Evolutionary conservation across 2,113 vertebrate species (phyloP), one percentile per base, ranked within the genome.

Genomic region (Clinocottus analis): DNA sequence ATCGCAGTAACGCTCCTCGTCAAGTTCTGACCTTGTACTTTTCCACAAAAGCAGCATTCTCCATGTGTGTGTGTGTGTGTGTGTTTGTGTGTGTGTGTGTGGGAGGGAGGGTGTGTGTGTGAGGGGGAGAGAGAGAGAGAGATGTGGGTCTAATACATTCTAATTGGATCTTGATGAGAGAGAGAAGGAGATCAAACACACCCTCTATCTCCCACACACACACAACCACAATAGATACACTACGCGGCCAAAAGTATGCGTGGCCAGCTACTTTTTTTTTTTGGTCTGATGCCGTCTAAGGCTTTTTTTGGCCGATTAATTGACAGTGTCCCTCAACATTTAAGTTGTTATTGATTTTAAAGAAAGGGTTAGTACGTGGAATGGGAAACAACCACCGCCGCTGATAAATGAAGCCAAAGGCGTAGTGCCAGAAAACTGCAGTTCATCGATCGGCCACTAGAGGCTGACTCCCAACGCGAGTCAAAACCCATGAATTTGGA

Each of bases 111-210:
- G 1, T 43, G 47, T 39, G 45, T 43, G 74, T 25, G 49, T 31
- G 17, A 47, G 71, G 2, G 12, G 2, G 43, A 2, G 43, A 47
- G 35, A 23, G 47, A 27, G 21, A 37, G 35, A 25, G 47, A 35
- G 7, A 49, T 59, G 47, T 59, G 60, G 27, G 37, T 58, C 45
- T 66, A 17, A 67, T 64, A 55, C 45, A 51, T 27, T 78, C 11
- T 79, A 82, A 79, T 79, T 79, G 16, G 49, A 43, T 69, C 67
- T 76, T 79, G 71, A 74, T 79, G 77, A 78, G 70, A 69, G 47
- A 49, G 77, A 78, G 70, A 69, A 19, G 21, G 41, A 43, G 66
- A 84, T 80, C 67, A 79, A 82, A 73, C 68, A 69, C 59, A 29
- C 60, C 29, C 29, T 67, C 10, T 43, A 43, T 43, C 41, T 43